Base-by-base conservation (phyloP, 1,140 invertebrate species). In the Drosophila sproati region DNA sequence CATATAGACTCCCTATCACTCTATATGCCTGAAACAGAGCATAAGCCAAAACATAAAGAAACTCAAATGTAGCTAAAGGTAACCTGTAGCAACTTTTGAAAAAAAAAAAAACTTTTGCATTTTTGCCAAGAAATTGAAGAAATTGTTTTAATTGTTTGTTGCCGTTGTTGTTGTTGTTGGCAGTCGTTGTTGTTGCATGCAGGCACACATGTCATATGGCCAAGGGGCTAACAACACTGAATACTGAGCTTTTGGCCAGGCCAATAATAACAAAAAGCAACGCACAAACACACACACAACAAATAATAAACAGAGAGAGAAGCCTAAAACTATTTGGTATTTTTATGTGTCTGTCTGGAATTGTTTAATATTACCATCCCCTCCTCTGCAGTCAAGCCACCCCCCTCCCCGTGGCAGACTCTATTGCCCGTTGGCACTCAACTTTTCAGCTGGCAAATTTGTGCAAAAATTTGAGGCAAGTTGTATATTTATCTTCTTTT, bases 101-200 rank as follows among this genome's bases (percentile, higher is more conserved):
- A 20, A 20, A 20, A 20, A 20, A 20, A 20, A 20, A 20, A 78
- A 87, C 45, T 83, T 87, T 69, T 77, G 64, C 66, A 88, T 80
- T 83, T 88, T 88, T 87, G 76, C 72, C 55, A 54, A 12, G 47
- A 73, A 66, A 68, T 73, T 73, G 57, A 73, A 75, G 73, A 87
- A 87, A 88, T 88, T 83, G 77, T 80, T 87, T 87, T 88, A 87
- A 87, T 87, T 87, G 83, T 72, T 60, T 88, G 72, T 59, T 79
- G 39, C 1, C 1, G 20, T 20, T 20, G 20, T 20, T 20, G 1
- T 20, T 20, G 20, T 20, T 20, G 20, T 20, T 20, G 20, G 20
- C 20, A 20, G 20, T 20, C 20, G 20, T 20, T 0, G 20, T 20
- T 20, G 20, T 20, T 20, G 20, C 20, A 20, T 20, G 60, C 43